Conservation (phyloP, 2,888 invertebrate genomes). For the Seira musarum region DNA sequence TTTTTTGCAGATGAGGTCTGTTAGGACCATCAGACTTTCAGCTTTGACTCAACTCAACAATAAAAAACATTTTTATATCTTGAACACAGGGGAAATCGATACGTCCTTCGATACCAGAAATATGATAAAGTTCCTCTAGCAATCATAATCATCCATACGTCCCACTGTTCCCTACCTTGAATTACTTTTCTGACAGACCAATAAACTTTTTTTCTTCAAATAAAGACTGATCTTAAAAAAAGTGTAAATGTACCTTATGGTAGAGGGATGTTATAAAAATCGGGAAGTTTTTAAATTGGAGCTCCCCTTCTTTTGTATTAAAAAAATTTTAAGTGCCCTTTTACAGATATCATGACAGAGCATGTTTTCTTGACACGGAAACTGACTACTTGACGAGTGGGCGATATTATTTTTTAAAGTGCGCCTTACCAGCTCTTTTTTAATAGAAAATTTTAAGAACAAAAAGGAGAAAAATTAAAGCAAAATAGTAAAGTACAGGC, state of each 20-base stretch:
- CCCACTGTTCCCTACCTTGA: background rate
- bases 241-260: constrained; percentile 16
- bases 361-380: constrained; percentile 49
- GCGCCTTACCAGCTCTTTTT: constrained; percentile 27
- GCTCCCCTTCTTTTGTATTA: background rate
- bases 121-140: too few relatives aligned
- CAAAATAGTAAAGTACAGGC: background rate
- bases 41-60: background rate
- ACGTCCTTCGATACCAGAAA: too few relatives aligned
- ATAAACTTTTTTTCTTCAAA: constrained; percentile 31
- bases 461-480: constrained; percentile 9
- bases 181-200: constrained; percentile 38
- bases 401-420: constrained; percentile 33
- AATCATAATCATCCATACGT: background rate
- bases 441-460: background rate
- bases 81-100: background rate
- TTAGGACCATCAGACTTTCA: background rate
- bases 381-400: constrained; percentile 45
- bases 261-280: constrained; percentile 27
- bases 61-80: background rate
- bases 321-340: constrained; percentile 36
- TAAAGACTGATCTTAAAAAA: constrained; percentile 2
- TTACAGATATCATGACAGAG: constrained; percentile 20
- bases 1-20: background rate
- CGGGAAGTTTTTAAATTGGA: constrained; percentile 4